Conservation (phyloP, 2,888 invertebrate species). For the Lysandra coridon region DNA sequence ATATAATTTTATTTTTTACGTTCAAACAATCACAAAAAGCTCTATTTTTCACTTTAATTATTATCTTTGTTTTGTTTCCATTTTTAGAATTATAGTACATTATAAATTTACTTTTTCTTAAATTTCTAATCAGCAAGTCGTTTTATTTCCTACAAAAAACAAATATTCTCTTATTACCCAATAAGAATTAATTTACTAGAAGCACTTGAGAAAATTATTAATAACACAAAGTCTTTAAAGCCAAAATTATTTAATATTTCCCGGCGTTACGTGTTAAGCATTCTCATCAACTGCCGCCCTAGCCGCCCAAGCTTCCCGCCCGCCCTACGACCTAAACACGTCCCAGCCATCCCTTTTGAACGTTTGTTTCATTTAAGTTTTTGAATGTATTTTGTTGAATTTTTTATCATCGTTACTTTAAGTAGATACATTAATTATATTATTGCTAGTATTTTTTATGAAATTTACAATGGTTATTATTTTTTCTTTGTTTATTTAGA, state of each 20-base stretch:
- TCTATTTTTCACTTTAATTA: too few relatives aligned
- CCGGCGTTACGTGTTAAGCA: constrained; percentile 20
- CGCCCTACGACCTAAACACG: constrained; percentile 14
- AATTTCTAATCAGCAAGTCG: not conserved
- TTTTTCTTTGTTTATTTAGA: too few relatives aligned
- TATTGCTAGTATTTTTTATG: not conserved
- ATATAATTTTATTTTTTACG: too few relatives aligned
- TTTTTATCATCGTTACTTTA: not conserved
- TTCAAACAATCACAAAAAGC: too few relatives aligned
- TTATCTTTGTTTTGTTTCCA: too few relatives aligned
- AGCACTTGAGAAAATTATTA: not conserved
- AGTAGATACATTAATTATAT: not conserved
- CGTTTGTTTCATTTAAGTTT: not conserved
- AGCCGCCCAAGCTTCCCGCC: not conserved
- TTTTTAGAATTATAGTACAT: too few relatives aligned
- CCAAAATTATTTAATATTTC: constrained; percentile 25
- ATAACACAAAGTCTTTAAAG: not conserved
- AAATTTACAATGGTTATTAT: too few relatives aligned
- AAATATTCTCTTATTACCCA: not conserved
- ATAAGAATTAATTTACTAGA: not conserved
- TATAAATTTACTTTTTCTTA: not conserved
- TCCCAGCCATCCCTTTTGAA: not conserved
- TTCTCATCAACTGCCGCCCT: constrained; percentile 13
- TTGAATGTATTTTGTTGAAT: not conserved
- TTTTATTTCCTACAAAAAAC: not conserved